Base-by-base conservation (phyloP, 2,888 invertebrate species). In the Parascotia fuliginaria region DNA sequence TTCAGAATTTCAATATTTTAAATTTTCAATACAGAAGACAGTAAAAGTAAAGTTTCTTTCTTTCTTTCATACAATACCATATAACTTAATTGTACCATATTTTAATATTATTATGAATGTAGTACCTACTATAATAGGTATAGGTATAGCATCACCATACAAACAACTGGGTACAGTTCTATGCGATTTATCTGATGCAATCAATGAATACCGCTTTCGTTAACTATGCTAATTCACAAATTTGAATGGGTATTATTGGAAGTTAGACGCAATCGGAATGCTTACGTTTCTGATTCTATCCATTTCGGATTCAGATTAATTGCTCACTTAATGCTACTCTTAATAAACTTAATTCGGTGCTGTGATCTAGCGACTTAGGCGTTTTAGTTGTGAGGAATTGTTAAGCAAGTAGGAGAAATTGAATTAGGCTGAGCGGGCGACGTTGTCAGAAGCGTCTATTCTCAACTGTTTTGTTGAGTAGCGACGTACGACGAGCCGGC, bases 331-430 rank as follows among this genome's bases (percentile, higher is more conserved):
- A 83, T 79, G 78, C 73, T 78, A 73, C 72, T 85, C 71, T 81
- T 83, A 83, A 85, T 84, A 82, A 85, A 85, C 80, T 81, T 81
- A 86, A 87, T 83, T 79, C 70, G 72, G 71, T 77, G 72, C 75
- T 77, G 79, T 81, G 83, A 83, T 80, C 79, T 77, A 77, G 83
- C 82, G 81, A 83, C 80, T 85, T 81, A 82, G 79, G 79, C 73
- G 77, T 78, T 83, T 82, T 79, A 77, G 80, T 64, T 71, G 71
- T n/a, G 75, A 81, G 77, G 78, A 78, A 82, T 83, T 84, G 85
- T 85, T 85, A 82, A 81, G 77, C 70, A 75, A 84, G 77, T 75
- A 77, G 74, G 75, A 72, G 77, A 79, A 85, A 88, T 88, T 82
- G 75, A 83, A 86, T 87, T 85, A 87, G 73, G 70, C 69, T 64